Evolutionary conservation across 1,140 invertebrate species (phyloP).

Genomic region (Pseudoatta argentina): DNA sequence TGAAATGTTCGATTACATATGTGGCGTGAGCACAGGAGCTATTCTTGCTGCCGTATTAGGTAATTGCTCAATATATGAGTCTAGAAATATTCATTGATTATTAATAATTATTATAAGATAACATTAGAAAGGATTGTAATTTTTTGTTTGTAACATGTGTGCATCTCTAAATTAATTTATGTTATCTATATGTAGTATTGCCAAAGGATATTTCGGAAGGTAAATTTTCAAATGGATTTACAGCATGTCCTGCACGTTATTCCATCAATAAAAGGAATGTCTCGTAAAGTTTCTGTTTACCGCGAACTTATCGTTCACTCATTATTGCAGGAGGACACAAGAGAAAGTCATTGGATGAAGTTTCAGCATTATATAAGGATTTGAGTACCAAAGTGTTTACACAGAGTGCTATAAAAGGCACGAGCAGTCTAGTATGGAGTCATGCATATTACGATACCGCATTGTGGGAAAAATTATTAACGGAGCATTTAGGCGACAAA

Average conservation of each 20-base stretch:
- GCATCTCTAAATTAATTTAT: constrained; percentile 15
- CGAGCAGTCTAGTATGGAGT: constrained; percentile 93
- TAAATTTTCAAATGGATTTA: constrained; percentile 51
- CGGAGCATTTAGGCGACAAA: constrained; percentile 90
- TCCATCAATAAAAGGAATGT: background rate
- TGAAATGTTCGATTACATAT: constrained; percentile 95
- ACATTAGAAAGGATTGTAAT: background rate
- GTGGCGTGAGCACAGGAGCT: constrained; percentile 96
- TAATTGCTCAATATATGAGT: constrained; percentile 66
- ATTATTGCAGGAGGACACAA: constrained; percentile 86
- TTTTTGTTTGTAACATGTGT: constrained; percentile 9
- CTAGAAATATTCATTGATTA: constrained; percentile 8
- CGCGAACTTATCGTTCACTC: background rate
- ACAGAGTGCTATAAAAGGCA: constrained; percentile 91
- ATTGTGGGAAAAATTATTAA: constrained; percentile 94
- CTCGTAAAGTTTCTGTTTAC: background rate
- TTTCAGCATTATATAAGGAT: constrained; percentile 90
- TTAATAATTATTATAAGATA: background rate
- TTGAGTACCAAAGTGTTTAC: constrained; percentile 91
- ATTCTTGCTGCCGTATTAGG: constrained; percentile 91
- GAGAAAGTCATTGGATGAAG: constrained; percentile 88
- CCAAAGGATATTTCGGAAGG: constrained; percentile 74
- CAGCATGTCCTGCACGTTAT: background rate
- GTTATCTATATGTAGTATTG: constrained; percentile 70
- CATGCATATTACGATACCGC: constrained; percentile 97